Conservation (phyloP, 2,113 vertebrate species). For the Silurus meridionalis region DNA sequence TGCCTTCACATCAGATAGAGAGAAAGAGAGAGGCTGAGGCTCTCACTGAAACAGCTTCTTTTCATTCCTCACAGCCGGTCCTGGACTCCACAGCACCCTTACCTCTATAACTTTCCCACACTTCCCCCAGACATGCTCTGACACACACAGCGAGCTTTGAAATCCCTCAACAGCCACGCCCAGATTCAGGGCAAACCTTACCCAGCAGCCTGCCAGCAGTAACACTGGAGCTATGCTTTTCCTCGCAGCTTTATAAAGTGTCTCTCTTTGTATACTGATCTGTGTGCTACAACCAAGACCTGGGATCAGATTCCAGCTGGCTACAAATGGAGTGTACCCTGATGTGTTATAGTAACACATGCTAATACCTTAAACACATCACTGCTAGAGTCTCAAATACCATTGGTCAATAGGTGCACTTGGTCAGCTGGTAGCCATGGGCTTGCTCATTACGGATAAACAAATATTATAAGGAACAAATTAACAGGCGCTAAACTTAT, state of each 20-base stretch:
- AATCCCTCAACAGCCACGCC: conserved; percentile 21
- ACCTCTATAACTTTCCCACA: conserved; percentile 39
- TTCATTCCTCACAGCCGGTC: conserved; percentile 54
- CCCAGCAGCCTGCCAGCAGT: conserved; percentile 28
- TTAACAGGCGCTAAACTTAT: no score
- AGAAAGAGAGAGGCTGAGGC: conserved; percentile 48
- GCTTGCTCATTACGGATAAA: no score
- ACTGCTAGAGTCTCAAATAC: neutral
- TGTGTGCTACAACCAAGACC: neutral
- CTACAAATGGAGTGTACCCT: no score
- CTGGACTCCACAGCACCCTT: conserved; percentile 34
- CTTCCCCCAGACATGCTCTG: conserved; percentile 27
- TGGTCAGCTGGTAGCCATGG: no score
- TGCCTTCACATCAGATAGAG: conserved; percentile 61
- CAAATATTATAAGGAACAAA: no score
- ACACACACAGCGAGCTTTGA: conserved; percentile 21
- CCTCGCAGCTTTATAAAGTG: no score
- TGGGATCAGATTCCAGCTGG: neutral
- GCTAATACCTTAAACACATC: neutral
- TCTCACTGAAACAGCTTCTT: conserved; percentile 59
- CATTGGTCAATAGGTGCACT: neutral
- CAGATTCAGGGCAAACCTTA: conserved; percentile 21
- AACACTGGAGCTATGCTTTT: conserved; percentile 8
- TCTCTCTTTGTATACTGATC: neutral
- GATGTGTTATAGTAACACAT: neutral